Conservation (phyloP, 2,888 invertebrate species). For the Drosophila leonis region DNA sequence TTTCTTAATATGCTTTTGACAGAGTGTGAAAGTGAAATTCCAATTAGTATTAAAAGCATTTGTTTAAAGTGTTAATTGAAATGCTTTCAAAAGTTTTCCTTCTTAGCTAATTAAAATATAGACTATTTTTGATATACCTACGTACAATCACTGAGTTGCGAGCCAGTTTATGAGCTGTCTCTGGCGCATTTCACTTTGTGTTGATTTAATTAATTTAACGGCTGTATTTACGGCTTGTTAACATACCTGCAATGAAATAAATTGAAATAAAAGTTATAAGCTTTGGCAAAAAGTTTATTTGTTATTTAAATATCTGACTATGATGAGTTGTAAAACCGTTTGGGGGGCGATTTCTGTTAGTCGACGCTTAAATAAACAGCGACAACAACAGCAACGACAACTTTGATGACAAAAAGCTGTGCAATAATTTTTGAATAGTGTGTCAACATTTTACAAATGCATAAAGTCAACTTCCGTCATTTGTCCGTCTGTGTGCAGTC, state of each 20-base stretch:
- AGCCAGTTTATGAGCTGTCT: slow-evolving; percentile 17
- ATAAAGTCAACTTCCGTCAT: slow-evolving; percentile 77
- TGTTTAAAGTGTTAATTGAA: slow-evolving; percentile 41
- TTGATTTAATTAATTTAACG: slow-evolving; percentile 61
- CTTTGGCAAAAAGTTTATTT: slow-evolving; percentile 43
- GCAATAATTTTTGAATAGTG: slow-evolving; percentile 80
- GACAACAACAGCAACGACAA: slow-evolving; percentile 24
- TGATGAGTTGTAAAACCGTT: slow-evolving; percentile 36
- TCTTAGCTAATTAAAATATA: slow-evolving; percentile 27
- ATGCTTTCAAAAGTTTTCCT: slow-evolving; percentile 4
- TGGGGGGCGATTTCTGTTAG: slow-evolving; percentile 47
- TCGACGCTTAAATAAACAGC: slow-evolving; percentile 35
- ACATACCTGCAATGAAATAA: slow-evolving; percentile 70
- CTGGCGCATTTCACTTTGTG: slow-evolving; percentile 36
- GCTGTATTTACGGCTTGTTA: slow-evolving; percentile 49
- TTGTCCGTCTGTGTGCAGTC: slow-evolving; percentile 49
- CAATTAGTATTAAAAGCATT: slow-evolving; percentile 4
- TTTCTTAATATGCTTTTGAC: not conserved
- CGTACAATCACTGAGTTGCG: not conserved
- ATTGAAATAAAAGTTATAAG: slow-evolving; percentile 33
- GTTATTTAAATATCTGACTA: slow-evolving; percentile 46
- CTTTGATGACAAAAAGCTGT: slow-evolving; percentile 64
- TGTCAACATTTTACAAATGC: slow-evolving; percentile 79
- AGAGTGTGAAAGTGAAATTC: not conserved
- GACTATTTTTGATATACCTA: slow-evolving; percentile 5